These are phyloP conservation scores for Cetonia aurata DNA, from an alignment of 2,888 invertebrate genomes.

Conservation along the genomic window DNA sequence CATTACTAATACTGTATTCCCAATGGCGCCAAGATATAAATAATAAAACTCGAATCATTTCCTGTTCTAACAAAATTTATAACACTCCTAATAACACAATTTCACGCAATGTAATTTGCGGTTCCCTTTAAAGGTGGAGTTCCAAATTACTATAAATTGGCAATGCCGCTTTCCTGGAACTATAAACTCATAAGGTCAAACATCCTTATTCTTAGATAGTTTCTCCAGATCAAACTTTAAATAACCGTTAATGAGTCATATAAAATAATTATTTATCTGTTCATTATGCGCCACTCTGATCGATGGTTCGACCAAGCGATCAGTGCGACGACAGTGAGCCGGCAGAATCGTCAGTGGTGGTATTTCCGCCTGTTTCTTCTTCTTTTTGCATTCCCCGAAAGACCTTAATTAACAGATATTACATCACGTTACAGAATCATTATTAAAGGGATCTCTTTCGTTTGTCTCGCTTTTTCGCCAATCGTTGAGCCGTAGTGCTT, in stretches of 20 bases:
- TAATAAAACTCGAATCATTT: too few species aligned
- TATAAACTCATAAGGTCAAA: neutral
- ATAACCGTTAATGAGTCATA: conserved; percentile 9
- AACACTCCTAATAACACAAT: too few species aligned
- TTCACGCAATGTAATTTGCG: too few species aligned
- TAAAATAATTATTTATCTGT: conserved; percentile 7
- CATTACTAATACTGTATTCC: too few species aligned
- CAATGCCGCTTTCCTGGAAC: neutral
- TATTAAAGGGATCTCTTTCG: conserved; percentile 19
- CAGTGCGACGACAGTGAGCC: too few species aligned
- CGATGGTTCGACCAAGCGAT: conserved; percentile 8
- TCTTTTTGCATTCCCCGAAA: neutral
- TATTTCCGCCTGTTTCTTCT: conserved; percentile 24
- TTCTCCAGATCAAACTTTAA: neutral
- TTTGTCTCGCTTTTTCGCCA: conserved; percentile 1
- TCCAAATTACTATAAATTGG: neutral
- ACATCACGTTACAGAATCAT: conserved; percentile 22
- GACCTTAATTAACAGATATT: conserved; percentile 31
- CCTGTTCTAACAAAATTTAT: too few species aligned
- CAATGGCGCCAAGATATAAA: too few species aligned
- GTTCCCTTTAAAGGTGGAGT: too few species aligned
- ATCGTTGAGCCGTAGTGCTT: neutral
- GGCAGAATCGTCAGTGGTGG: neutral
- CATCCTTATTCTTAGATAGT: neutral
- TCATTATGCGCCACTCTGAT: conserved; percentile 28